A percentile compares a stretch with the other conserved stretches of the same genome.
Evolutionary conservation across 1,140 invertebrate genomes (phyloP).

Genomic region (Dolichoris vasculosae): DNA sequence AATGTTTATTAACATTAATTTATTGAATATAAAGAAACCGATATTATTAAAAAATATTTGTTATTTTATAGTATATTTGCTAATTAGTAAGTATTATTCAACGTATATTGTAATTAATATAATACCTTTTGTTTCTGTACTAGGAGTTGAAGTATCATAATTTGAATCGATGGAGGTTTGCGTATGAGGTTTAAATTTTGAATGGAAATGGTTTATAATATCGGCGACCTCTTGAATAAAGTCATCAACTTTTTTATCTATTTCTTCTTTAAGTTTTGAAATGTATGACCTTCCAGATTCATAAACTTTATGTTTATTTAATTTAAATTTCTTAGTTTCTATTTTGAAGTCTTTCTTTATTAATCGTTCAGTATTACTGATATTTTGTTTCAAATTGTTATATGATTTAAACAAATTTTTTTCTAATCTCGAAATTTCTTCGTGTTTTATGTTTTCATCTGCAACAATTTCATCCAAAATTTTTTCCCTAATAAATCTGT

Average conservation of each 20-base stretch:
- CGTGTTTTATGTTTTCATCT: not conserved
- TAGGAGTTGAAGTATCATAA: not conserved
- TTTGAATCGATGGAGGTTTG: constrained; percentile 4
- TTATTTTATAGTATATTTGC: too few relatives aligned
- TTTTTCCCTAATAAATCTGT: not conserved
- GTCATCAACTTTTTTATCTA: not conserved
- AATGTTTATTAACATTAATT: too few relatives aligned
- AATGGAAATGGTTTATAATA: not conserved
- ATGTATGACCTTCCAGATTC: not conserved
- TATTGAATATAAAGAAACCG: too few relatives aligned
- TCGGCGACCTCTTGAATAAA: constrained; percentile 8
- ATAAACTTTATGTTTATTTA: not conserved
- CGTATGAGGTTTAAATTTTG: not conserved
- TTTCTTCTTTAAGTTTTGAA: not conserved
- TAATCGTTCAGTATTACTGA: not conserved
- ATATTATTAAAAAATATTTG: too few relatives aligned
- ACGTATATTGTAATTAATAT: too few relatives aligned
- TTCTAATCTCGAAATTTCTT: not conserved
- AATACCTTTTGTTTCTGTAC: too few relatives aligned
- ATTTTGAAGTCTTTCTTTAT: not conserved
- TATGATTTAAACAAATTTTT: not conserved
- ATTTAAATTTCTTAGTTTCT: not conserved
- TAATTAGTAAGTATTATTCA: too few relatives aligned
- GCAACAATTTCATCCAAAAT: not conserved
- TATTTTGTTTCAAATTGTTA: not conserved